A percentile compares a stretch with the other conserved stretches of the same genome.
phyloP scores from a whole-genome alignment of 1,140 invertebrate genomes.

The Brachionus sp. region DNA sequence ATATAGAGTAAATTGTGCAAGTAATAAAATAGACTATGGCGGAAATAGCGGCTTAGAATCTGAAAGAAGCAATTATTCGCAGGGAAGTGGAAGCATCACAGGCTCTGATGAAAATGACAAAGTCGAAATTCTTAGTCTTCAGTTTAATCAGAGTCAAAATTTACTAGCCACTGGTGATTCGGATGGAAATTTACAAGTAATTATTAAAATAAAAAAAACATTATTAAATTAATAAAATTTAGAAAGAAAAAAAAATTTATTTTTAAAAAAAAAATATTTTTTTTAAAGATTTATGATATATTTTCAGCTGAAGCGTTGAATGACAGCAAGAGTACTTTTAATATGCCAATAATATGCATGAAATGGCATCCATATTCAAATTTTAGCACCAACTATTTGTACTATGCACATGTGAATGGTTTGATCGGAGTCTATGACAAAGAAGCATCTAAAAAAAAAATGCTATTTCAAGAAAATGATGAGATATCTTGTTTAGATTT shows the following conservation, averaged over 20 bases:
- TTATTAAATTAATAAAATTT: no score
- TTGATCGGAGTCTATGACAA: neutral
- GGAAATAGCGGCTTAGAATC: neutral
- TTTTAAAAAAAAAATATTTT: neutral
- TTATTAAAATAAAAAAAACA: neutral
- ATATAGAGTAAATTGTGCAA: neutral
- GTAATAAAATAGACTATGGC: neutral
- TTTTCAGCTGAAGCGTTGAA: neutral
- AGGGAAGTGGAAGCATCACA: neutral
- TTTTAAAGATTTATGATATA: constrained; percentile 24
- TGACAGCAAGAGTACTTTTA: neutral
- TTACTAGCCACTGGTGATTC: constrained; percentile 26
- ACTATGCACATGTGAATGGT: constrained; percentile 43
- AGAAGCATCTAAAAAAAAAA: neutral
- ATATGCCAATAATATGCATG: constrained; percentile 39
- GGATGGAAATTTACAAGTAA: constrained; percentile 18
- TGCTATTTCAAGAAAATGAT: constrained; percentile 25
- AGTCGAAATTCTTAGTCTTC: constrained; percentile 27
- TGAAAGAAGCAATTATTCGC: neutral
- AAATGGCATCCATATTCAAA: constrained; percentile 42
- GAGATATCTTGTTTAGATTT: constrained; percentile 39
- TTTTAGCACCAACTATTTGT: constrained; percentile 5
- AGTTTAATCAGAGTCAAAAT: constrained; percentile 36
- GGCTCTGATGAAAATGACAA: constrained; percentile 8
- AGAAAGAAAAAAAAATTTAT: neutral